These are phyloP conservation scores for Crocodylus rhombifer DNA, from an alignment of 2,797 vertebrate species.

Conservation along the genomic window DNA sequence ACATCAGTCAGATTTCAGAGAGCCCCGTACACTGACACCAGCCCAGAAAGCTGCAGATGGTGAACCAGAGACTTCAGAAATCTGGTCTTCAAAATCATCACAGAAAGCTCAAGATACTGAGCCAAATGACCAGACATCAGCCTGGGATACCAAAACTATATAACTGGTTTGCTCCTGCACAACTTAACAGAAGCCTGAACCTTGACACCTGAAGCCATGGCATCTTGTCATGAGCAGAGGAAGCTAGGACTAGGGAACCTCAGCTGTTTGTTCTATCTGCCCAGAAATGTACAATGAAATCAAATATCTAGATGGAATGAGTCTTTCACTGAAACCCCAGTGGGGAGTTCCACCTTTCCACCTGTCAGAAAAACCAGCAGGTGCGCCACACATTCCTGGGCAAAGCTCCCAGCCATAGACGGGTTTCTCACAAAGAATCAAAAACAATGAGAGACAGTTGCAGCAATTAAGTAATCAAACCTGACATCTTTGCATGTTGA, in stretches of 20 bases:
- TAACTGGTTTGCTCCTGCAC: accelerated
- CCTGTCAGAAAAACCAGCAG: not conserved
- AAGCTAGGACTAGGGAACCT: accelerated
- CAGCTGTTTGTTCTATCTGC: accelerated
- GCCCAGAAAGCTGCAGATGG: accelerated
- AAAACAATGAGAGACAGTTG: not conserved
- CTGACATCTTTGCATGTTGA: not conserved
- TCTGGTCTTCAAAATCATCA: accelerated
- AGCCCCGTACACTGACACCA: not conserved
- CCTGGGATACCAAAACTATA: not conserved
- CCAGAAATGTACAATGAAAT: not conserved
- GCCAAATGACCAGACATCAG: not conserved
- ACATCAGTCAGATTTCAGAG: not conserved
- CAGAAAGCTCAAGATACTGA: not conserved
- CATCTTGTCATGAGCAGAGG: not conserved
- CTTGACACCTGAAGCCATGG: not conserved
- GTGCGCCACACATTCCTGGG: not conserved
- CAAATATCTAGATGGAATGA: not conserved
- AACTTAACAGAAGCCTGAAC: not conserved
- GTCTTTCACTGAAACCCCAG: not conserved
- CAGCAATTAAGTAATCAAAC: not conserved
- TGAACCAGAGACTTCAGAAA: not conserved
- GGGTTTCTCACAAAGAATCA: not conserved
- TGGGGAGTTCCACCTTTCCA: not conserved
- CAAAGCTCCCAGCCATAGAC: not conserved